A percentile compares a stretch with the other conserved stretches of the same genome.
These are phyloP conservation scores for Eubasilissa regina DNA, from an alignment of 1,140 invertebrate genomes.

Conservation along the genomic window DNA sequence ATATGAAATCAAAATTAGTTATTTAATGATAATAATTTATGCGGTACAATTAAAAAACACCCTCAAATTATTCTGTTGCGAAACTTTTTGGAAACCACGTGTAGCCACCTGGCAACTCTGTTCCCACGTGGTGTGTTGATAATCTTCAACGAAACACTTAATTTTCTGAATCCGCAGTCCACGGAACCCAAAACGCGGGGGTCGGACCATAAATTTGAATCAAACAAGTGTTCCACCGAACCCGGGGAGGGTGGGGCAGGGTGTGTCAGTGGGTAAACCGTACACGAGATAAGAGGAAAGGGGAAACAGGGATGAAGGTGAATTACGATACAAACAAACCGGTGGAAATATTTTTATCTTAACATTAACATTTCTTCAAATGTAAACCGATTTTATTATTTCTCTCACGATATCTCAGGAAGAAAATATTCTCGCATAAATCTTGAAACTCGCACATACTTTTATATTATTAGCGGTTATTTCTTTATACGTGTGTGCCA, in stretches of 20 bases:
- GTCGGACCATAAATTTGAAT: conserved; percentile 49
- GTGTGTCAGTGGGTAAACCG: conserved; percentile 27
- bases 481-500: too few relatives aligned
- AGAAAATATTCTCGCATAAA: too few relatives aligned
- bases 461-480: too few relatives aligned
- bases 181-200: conserved; percentile 21
- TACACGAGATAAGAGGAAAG: conserved; percentile 29
- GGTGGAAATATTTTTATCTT: not conserved
- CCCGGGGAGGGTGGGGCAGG: not conserved
- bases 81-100: conserved; percentile 8
- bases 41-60: not conserved
- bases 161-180: conserved; percentile 16
- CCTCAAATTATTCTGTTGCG: not conserved
- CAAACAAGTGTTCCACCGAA: conserved; percentile 47
- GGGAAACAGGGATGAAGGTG: conserved; percentile 6
- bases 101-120: not conserved
- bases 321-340: conserved; percentile 18
- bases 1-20: too few relatives aligned
- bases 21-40: too few relatives aligned
- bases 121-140: conserved; percentile 32
- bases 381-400: too few relatives aligned
- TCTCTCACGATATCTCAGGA: too few relatives aligned
- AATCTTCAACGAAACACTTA: conserved; percentile 38
- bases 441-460: too few relatives aligned
- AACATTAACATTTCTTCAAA: too few relatives aligned